phyloP scores from a whole-genome alignment of 2,888 invertebrate genomes.

The Escarpia spicata region DNA sequence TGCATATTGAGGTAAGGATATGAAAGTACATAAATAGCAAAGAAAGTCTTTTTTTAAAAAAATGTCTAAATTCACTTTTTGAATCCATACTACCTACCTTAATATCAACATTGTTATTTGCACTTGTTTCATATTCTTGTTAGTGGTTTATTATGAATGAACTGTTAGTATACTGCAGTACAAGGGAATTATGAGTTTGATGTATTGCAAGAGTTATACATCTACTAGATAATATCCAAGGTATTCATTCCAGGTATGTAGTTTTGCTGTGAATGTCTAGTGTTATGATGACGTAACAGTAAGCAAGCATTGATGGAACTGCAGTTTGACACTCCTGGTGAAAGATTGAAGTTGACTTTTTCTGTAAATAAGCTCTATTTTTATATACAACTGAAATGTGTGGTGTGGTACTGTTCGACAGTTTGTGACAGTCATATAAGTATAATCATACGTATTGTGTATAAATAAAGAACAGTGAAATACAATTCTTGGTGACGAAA shows the following conservation, averaged over 20 bases:
- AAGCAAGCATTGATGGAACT: not conserved
- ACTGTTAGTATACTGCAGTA: not conserved
- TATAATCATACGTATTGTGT: not conserved
- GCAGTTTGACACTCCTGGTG: not conserved
- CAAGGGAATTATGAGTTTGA: not conserved
- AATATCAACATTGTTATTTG: not conserved
- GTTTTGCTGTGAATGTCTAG: not conserved
- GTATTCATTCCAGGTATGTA: not conserved
- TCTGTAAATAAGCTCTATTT: not conserved
- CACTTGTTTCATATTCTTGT: slow-evolving; percentile 12
- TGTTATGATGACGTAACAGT: not conserved
- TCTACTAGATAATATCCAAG: not conserved
- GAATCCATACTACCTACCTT: too few relatives aligned
- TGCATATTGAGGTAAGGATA: too few relatives aligned
- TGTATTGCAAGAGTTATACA: not conserved
- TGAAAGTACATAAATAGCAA: too few relatives aligned
- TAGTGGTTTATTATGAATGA: not conserved
- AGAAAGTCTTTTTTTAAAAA: too few relatives aligned
- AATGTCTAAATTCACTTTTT: too few relatives aligned
- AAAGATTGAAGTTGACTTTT: not conserved
- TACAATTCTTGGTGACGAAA: not conserved
- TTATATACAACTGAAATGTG: not conserved
- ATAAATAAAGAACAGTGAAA: not conserved
- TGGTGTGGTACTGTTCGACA: not conserved
- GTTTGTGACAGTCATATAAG: not conserved